phyloP scores from a whole-genome alignment of 2,113 vertebrate species.

The Puntigrus tetrazona region DNA sequence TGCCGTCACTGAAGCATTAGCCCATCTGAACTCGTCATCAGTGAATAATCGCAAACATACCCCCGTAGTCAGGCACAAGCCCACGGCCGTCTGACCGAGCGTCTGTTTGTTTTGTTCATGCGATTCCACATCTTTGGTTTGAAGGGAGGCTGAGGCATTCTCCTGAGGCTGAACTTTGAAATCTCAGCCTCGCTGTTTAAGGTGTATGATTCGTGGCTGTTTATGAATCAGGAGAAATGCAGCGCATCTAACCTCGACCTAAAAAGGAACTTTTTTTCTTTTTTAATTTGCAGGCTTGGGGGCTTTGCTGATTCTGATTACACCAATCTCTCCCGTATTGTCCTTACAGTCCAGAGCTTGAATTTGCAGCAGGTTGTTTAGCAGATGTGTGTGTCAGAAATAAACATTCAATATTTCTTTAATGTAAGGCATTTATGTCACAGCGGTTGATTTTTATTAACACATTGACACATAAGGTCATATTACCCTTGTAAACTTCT shows the following conservation, averaged over 20 bases:
- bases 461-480: no score
- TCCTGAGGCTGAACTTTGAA: slow-evolving; percentile 36
- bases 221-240: slow-evolving; percentile 16
- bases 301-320: slow-evolving; percentile 5
- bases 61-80: slow-evolving; percentile 26
- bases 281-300: slow-evolving; percentile 24
- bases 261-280: not conserved
- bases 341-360: slow-evolving; percentile 10
- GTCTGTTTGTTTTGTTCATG: not conserved
- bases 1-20: slow-evolving; percentile 45
- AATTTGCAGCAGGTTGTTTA: not conserved
- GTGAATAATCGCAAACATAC: slow-evolving; percentile 39
- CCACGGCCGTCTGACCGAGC: slow-evolving; percentile 17
- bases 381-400: not conserved
- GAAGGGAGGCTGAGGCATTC: not conserved
- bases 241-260: slow-evolving; percentile 7
- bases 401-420: not conserved
- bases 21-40: slow-evolving; percentile 44
- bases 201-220: slow-evolving; percentile 1
- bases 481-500: no score
- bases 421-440: not conserved
- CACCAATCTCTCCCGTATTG: not conserved
- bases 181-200: slow-evolving; percentile 24
- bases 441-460: no score
- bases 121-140: not conserved